Conservation (phyloP, 2,888 invertebrate genomes). For the Chydorus sphaericus region DNA sequence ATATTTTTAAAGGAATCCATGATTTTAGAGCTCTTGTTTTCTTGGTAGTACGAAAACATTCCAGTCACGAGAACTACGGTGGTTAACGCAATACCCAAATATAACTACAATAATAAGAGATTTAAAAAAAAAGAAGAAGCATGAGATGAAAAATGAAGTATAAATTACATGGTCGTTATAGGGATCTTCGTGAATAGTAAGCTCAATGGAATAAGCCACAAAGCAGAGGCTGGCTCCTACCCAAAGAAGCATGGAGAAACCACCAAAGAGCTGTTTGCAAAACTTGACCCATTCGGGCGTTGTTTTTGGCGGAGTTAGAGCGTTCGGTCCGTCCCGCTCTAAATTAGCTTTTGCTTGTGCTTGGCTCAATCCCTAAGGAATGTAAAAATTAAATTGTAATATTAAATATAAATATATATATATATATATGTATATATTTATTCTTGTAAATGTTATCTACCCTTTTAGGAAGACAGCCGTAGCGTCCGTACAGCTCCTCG, state of each 20-base stretch:
- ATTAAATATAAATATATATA: too few relatives aligned
- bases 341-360: conserved; percentile 90
- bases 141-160: too few relatives aligned
- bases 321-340: conserved; percentile 89
- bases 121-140: conserved; percentile 13
- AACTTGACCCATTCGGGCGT: conserved; percentile 99
- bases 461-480: too few relatives aligned
- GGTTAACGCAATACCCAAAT: conserved; percentile 46
- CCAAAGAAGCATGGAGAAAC: conserved; percentile 91
- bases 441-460: too few relatives aligned
- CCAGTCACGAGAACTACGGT: conserved; percentile 53
- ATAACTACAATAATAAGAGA: too few relatives aligned
- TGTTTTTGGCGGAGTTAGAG: conserved; percentile 90
- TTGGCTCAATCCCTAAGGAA: conserved; percentile 93
- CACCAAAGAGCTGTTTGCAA: conserved; percentile 96
- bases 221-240: conserved; percentile 94
- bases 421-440: too few relatives aligned
- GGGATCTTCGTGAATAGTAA: conserved; percentile 86
- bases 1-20: conserved; percentile 76
- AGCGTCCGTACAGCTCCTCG: too few relatives aligned
- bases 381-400: conserved; percentile 17
- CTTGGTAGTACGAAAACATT: conserved; percentile 54
- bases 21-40: conserved; percentile 54
- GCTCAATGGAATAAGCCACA: conserved; percentile 88
- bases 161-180: conserved; percentile 66